Conservation (phyloP, 2,797 vertebrate species). For the Phaenicophaeus curvirostris region DNA sequence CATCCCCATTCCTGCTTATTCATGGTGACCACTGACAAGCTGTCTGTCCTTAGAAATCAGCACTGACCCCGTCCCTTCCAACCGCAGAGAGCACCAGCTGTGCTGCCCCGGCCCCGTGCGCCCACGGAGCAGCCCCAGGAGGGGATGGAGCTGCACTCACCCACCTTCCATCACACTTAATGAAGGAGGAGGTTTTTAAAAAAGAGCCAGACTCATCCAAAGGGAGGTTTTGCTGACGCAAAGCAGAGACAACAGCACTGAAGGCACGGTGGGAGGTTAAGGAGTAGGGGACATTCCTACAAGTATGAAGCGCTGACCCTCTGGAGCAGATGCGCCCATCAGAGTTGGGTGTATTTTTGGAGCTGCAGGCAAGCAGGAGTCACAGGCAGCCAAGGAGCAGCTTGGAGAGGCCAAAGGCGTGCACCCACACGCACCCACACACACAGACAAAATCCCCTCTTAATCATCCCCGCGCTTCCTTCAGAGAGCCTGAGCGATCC, state of each 20-base stretch:
- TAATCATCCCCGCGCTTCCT: background rate
- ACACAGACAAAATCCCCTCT: background rate
- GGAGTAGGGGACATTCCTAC: background rate
- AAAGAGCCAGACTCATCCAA: background rate
- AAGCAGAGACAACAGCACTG: accelerated
- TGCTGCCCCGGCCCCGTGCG: accelerated
- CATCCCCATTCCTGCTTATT: accelerated
- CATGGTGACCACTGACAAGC: background rate
- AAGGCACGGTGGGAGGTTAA: background rate
- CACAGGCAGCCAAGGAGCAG: background rate
- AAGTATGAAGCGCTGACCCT: accelerated
- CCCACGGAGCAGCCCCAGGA: accelerated
- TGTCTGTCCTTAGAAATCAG: background rate
- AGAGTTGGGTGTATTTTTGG: background rate
- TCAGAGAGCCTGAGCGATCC: background rate
- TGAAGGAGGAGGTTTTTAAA: accelerated
- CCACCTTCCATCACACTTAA: background rate
- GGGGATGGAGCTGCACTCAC: accelerated
- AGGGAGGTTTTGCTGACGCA: background rate
- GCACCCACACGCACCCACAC: background rate
- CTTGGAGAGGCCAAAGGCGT: accelerated
- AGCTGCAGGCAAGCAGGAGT: no score
- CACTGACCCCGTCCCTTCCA: background rate
- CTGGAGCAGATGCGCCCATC: background rate
- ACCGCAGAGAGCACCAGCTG: background rate